These are phyloP conservation scores for Psylliodes chrysocephalus DNA, from an alignment of 2,888 invertebrate species.

Conservation along the genomic window DNA sequence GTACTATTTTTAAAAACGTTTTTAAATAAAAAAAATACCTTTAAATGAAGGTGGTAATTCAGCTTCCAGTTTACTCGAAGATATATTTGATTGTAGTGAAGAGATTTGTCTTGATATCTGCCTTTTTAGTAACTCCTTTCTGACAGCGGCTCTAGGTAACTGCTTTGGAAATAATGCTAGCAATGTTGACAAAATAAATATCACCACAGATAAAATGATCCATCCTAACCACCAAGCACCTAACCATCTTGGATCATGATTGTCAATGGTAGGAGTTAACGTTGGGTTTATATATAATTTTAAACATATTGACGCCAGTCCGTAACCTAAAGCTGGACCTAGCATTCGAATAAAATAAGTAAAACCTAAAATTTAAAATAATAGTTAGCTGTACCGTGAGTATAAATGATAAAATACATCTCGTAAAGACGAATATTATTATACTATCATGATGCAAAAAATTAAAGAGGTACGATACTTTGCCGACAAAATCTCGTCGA, in stretches of 20 bases:
- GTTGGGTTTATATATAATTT: slow-evolving; percentile 74
- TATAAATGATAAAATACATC: no score
- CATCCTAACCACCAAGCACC: slow-evolving; percentile 88
- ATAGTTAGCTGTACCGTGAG: no score
- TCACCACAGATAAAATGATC: slow-evolving; percentile 71
- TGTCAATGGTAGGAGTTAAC: slow-evolving; percentile 72
- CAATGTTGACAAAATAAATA: slow-evolving; percentile 71
- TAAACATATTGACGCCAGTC: slow-evolving; percentile 72
- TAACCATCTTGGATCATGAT: slow-evolving; percentile 79
- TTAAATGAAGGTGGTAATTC: slow-evolving; percentile 64
- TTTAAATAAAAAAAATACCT: no score
- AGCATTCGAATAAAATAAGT: slow-evolving; percentile 75
- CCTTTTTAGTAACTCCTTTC: slow-evolving; percentile 62
- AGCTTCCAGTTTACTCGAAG: slow-evolving; percentile 47
- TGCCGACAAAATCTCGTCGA: no score
- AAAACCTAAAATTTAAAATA: slow-evolving; percentile 70
- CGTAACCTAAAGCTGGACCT: slow-evolving; percentile 77
- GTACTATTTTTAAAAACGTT: slow-evolving; percentile 45
- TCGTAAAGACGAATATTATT: no score
- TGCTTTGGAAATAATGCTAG: slow-evolving; percentile 77
- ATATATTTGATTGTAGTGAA: slow-evolving; percentile 31
- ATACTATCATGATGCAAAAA: no score
- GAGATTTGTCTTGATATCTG: slow-evolving; percentile 42
- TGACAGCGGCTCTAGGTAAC: slow-evolving; percentile 72
- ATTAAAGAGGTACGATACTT: no score